These are phyloP conservation scores for Drosophila koepferae DNA, from an alignment of 2,888 invertebrate genomes.

Conservation along the genomic window DNA sequence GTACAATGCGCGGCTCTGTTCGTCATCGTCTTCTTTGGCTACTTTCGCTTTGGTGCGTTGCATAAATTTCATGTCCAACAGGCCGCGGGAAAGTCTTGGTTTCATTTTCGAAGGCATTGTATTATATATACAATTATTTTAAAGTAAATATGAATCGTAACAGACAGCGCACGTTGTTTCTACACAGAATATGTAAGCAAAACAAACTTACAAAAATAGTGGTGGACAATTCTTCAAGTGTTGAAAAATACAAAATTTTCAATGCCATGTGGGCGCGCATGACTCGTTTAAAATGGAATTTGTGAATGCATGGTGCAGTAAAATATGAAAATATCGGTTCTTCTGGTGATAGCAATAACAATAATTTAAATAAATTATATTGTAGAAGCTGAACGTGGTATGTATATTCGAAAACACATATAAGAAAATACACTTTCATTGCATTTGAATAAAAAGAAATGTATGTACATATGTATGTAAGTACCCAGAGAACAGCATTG, in stretches of 20 bases:
- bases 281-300: conserved; percentile 28
- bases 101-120: conserved; percentile 75
- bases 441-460: neutral
- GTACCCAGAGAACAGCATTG: neutral
- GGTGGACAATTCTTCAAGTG: conserved; percentile 25
- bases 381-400: neutral
- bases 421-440: neutral
- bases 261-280: conserved; percentile 33
- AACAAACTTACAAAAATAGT: conserved; percentile 46
- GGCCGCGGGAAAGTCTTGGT: conserved; percentile 89
- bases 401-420: neutral
- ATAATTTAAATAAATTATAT: neutral
- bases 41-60: conserved; percentile 89
- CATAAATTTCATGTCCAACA: conserved; percentile 94
- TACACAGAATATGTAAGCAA: conserved; percentile 48
- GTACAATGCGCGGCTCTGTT: conserved; percentile 89
- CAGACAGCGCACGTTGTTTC: conserved; percentile 53
- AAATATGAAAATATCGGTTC: conserved; percentile 5
- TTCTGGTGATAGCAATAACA: neutral
- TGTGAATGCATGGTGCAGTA: conserved; percentile 1
- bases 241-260: conserved; percentile 18
- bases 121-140: neutral
- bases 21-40: conserved; percentile 88
- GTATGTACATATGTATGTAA: neutral
- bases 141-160: neutral